phyloP scores from a whole-genome alignment of 2,797 vertebrate genomes.

The Arctocebus calabarensis region DNA sequence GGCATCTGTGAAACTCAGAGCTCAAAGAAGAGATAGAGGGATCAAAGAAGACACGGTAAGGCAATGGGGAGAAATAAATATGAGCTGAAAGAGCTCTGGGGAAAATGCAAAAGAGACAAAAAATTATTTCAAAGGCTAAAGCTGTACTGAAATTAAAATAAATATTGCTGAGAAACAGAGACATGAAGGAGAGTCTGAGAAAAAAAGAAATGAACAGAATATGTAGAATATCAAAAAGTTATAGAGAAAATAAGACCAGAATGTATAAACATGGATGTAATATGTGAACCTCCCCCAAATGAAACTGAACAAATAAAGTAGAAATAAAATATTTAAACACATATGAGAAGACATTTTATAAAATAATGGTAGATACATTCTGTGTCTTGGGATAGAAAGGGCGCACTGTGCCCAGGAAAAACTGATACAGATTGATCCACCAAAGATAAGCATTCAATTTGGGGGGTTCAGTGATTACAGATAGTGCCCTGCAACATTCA shows the following conservation, averaged over 20 bases:
- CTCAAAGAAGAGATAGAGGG: neutral
- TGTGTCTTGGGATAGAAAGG: neutral
- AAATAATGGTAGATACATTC: neutral
- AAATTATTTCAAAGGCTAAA: neutral
- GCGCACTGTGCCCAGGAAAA: neutral
- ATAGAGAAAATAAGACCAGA: neutral
- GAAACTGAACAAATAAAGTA: neutral
- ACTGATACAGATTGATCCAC: neutral
- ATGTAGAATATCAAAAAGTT: neutral
- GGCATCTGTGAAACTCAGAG: neutral
- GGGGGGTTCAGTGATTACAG: neutral
- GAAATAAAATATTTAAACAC: neutral
- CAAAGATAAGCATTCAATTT: neutral
- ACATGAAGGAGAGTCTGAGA: neutral
- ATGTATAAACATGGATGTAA: rapidly evolving
- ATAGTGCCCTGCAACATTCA: neutral
- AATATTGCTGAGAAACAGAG: neutral
- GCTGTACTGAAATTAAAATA: neutral
- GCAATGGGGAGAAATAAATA: neutral
- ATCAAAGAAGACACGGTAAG: neutral
- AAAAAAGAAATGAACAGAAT: neutral
- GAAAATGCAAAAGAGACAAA: neutral
- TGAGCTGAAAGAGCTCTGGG: neutral
- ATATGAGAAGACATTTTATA: neutral
- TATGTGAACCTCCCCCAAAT: neutral